Conservation (phyloP, 2,113 vertebrate genomes). For the Halichoeres trimaculatus region DNA sequence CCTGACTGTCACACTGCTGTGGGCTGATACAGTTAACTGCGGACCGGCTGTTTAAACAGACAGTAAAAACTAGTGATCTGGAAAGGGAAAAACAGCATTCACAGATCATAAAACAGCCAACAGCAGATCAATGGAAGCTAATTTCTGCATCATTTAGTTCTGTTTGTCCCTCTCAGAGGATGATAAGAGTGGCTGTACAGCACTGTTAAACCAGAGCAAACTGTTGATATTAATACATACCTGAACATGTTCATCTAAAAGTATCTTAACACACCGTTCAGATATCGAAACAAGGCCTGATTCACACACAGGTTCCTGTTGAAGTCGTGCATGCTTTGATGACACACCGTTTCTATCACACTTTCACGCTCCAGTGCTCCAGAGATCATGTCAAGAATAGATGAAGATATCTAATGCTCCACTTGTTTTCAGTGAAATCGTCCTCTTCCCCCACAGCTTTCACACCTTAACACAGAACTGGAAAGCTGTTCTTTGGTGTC, state of each 20-base stretch:
- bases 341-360: no score
- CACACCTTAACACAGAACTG: not conserved
- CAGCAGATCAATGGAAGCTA: slow-evolving; percentile 32
- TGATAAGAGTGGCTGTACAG: slow-evolving; percentile 16
- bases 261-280: no score
- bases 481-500: not conserved
- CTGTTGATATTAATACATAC: no score
- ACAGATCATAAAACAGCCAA: slow-evolving; percentile 40
- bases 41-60: slow-evolving; percentile 27
- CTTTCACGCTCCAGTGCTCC: no score
- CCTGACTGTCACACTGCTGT: slow-evolving; percentile 20
- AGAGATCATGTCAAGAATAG: no score
- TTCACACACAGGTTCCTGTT: no score
- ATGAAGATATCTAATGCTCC: no score
- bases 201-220: slow-evolving; percentile 14
- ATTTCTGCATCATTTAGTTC: slow-evolving; percentile 30
- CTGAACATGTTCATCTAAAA: no score
- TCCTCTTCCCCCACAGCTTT: no score
- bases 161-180: slow-evolving; percentile 30
- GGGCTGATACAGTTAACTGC: slow-evolving; percentile 30
- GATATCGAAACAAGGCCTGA: no score
- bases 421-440: no score
- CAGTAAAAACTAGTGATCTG: slow-evolving; percentile 40
- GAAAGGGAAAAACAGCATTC: slow-evolving; percentile 34
- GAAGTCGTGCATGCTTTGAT: no score